Percentiles rank a stretch among this genome's conserved stretches.
These are phyloP conservation scores for Noctua comes DNA, from an alignment of 2,888 invertebrate genomes.

Conservation along the genomic window DNA sequence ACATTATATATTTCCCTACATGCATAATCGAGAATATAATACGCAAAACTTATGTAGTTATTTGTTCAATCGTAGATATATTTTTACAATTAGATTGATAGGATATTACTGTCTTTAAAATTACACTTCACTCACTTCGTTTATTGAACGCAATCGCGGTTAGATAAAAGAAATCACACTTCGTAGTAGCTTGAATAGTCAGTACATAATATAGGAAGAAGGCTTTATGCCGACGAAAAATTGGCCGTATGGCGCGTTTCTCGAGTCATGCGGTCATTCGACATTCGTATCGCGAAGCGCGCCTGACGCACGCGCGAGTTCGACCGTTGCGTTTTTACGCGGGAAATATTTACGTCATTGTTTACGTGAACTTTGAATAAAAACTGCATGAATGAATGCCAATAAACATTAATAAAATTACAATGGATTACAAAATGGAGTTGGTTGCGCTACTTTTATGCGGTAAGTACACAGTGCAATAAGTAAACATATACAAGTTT, in stretches of 20 bases:
- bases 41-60: conserved; percentile 2
- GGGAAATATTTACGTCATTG: conserved; percentile 72
- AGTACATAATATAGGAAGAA: conserved; percentile 47
- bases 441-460: conserved; percentile 80
- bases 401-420: conserved; percentile 59
- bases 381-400: conserved; percentile 63
- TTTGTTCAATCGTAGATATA: neutral
- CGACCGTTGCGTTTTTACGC: conserved; percentile 70
- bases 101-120: neutral
- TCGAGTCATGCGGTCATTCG: conserved; percentile 62
- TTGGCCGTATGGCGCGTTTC: conserved; percentile 66
- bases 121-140: conserved; percentile 10
- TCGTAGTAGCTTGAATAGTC: conserved; percentile 32
- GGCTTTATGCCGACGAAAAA: conserved; percentile 65
- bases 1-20: neutral
- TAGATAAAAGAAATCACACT: conserved; percentile 29
- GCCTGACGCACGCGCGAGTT: conserved; percentile 82
- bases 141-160: conserved; percentile 11
- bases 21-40: neutral
- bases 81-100: neutral
- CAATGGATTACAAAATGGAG: conserved; percentile 78
- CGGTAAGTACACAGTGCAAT: conserved; percentile 77
- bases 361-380: conserved; percentile 70
- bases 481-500: neutral
- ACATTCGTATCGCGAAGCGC: conserved; percentile 84